A percentile compares a stretch with the other conserved stretches of the same genome.
Evolutionary conservation across 2,113 vertebrate genomes (phyloP).

Genomic region (Nicator chloris): DNA sequence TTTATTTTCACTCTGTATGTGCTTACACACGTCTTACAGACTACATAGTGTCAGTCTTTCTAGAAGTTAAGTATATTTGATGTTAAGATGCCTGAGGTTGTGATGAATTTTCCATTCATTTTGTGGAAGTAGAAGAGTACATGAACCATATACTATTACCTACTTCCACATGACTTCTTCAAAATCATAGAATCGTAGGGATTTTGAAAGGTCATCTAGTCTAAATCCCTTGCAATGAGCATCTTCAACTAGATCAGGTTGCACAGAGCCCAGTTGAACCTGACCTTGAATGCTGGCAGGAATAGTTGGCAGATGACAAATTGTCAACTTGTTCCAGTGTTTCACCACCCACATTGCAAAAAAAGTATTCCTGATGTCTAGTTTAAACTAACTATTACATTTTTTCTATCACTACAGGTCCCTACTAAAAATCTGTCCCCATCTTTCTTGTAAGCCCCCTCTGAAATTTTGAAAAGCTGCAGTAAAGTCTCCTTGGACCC

Average conservation of each 20-base stretch:
- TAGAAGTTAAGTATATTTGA: background rate
- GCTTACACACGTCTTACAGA: background rate
- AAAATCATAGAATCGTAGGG: background rate
- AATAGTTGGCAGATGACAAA: background rate
- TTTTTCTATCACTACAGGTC: background rate
- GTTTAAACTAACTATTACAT: background rate
- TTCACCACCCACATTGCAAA: background rate
- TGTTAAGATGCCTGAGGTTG: background rate
- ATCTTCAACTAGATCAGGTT: background rate
- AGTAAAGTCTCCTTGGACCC: background rate
- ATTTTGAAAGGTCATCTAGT: background rate
- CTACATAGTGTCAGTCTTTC: background rate
- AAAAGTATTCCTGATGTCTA: background rate
- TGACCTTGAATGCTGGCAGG: background rate
- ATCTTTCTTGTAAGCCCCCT: background rate
- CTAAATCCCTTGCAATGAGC: background rate
- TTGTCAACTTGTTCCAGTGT: background rate
- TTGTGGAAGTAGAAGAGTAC: background rate
- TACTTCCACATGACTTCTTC: background rate
- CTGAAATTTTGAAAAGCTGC: background rate
- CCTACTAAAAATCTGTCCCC: background rate
- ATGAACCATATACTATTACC: background rate
- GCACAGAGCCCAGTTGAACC: background rate
- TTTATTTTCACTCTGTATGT: background rate
- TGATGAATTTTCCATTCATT: background rate